Percentiles rank a stretch among this genome's conserved stretches.
phyloP scores from a whole-genome alignment of 2,113 vertebrate species.

The Okapia johnstoni region DNA sequence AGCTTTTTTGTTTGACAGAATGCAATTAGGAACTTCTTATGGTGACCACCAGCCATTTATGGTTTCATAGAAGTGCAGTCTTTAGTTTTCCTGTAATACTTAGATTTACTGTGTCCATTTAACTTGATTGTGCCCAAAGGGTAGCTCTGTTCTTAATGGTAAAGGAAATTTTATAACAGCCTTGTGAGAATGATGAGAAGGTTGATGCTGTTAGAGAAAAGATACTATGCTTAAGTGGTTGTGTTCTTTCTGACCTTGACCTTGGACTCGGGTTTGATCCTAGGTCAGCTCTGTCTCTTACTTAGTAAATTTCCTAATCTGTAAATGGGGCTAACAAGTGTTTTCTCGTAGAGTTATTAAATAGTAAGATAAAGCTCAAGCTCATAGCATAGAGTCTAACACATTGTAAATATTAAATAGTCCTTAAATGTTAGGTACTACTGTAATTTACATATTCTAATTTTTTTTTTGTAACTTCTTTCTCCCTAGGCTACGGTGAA shows the following conservation, averaged over 20 bases:
- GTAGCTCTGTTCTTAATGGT: conserved; percentile 29
- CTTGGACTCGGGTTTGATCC: not conserved
- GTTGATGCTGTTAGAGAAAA: conserved; percentile 25
- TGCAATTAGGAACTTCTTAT: not conserved
- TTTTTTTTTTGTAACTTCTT: conserved; percentile 45
- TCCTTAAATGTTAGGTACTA: not conserved
- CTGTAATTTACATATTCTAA: conserved; percentile 25
- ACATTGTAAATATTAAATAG: not conserved
- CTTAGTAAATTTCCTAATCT: not conserved
- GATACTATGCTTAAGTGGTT: not conserved
- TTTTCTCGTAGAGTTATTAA: not conserved
- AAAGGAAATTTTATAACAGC: conserved; percentile 20
- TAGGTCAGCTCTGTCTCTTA: not conserved
- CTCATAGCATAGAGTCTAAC: not conserved
- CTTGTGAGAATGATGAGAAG: not conserved
- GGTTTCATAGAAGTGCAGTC: not conserved
- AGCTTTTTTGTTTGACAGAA: not conserved
- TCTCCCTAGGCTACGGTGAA: conserved; percentile 81
- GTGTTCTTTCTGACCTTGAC: conserved; percentile 19
- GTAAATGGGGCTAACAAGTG: not conserved
- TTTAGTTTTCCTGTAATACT: conserved; percentile 7
- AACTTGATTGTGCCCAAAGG: conserved; percentile 8
- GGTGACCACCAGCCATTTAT: not conserved
- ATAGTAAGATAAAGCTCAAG: not conserved
- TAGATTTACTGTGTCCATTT: not conserved